Base-by-base conservation (phyloP, 2,113 vertebrate genomes). In the Smithornis capensis region DNA sequence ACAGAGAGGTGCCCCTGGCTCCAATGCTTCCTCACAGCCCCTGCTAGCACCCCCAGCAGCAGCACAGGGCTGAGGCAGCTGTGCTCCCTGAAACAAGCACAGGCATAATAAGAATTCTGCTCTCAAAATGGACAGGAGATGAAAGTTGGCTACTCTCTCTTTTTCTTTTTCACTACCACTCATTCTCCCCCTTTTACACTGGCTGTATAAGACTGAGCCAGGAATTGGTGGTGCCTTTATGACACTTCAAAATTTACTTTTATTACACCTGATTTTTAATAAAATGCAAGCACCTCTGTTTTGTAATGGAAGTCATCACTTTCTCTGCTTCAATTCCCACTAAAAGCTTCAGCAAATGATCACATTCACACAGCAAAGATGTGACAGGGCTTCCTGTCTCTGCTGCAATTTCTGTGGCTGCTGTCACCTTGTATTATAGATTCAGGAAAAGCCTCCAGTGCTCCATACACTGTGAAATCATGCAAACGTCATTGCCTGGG, bases 381-480 rank as follows among this genome's bases (percentile, higher is more conserved):
- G 69, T 96, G 90, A 94, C 92, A 94, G 85, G 73, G 62, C 44
- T 93, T 95, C 77, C 83, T 70, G 75, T 77, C 76, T 87, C 75
- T 6, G 4, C 65, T 92, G 70, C 88, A 81, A 76, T 95, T 96
- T 85, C 95, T 94, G 85, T 90, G 87, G 69, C 91, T 96, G 92
- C 95, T 95, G 95, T 94, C 85, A 88, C 81, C 83, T 95, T 91
- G 82, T 45, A 56, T 96, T 96, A 94, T 5, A 78, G 42, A 80
- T 64, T 70, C n/a, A 77, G 63, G 27, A 94, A 73, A 75, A 95
- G 83, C 38, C 79, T 45, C 24, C 29, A 33, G 83, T 75, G 35
- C 55, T 94, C 38, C 44, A 38, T 19, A 62, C 4, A 2, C 79
- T 69, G 27, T 70, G 83, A 81, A 95, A 68, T 83, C 40, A 71